These are phyloP conservation scores for Tiliacea citrago DNA, from an alignment of 2,888 invertebrate species.

Conservation along the genomic window DNA sequence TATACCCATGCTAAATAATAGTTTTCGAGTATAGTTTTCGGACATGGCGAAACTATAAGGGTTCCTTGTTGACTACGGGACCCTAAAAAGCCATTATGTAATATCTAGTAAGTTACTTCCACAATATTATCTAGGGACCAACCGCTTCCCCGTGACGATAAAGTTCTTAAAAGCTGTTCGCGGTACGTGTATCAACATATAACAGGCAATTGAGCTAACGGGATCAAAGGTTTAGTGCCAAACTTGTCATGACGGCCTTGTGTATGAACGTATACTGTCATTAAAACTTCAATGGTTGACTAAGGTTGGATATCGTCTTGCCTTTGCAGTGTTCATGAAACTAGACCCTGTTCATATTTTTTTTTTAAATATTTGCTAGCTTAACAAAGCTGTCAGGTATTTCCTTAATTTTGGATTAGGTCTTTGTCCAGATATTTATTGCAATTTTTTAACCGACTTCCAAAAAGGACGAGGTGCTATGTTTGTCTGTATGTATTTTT, in stretches of 20 bases:
- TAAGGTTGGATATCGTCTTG: constrained; percentile 36
- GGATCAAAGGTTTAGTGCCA: constrained; percentile 55
- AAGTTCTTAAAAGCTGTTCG: constrained; percentile 67
- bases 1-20: too few relatives aligned
- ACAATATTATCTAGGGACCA: constrained; percentile 7
- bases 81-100: neutral
- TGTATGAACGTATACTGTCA: constrained; percentile 48
- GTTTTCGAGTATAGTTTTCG: too few relatives aligned
- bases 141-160: constrained; percentile 19
- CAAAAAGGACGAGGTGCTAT: too few relatives aligned
- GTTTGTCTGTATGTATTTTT: too few relatives aligned
- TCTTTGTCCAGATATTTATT: neutral
- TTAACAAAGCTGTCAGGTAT: neutral
- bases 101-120: constrained; percentile 13
- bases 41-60: too few relatives aligned
- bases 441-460: too few relatives aligned
- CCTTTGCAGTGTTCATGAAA: constrained; percentile 11
- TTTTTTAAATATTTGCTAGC: neutral
- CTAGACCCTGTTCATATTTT: neutral
- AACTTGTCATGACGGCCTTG: constrained; percentile 56
- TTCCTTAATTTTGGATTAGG: neutral
- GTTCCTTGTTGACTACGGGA: too few relatives aligned
- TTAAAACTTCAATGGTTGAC: constrained; percentile 61
- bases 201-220: constrained; percentile 52
- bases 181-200: constrained; percentile 42